phyloP scores from a whole-genome alignment of 2,888 invertebrate species.

The Frankliniella intonsa region DNA sequence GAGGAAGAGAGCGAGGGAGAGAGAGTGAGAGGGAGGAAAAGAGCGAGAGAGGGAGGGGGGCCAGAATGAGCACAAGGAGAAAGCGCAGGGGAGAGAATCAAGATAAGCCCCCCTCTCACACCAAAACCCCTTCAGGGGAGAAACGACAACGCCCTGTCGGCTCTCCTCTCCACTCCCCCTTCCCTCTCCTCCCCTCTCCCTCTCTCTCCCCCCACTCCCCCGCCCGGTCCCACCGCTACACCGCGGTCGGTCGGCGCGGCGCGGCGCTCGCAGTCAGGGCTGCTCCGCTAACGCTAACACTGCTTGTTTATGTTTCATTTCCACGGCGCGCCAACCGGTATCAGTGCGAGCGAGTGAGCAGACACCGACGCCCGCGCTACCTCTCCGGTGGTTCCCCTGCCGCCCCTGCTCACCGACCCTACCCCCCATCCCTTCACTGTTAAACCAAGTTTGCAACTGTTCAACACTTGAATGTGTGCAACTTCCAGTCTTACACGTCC shows the following conservation, averaged over 20 bases:
- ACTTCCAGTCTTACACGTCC: no score
- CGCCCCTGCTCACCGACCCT: not conserved
- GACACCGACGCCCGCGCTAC: no score
- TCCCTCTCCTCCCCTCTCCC: not conserved
- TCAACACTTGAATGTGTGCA: no score
- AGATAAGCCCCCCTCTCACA: no score
- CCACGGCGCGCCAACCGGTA: not conserved
- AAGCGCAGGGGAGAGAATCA: no score
- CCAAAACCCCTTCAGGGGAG: not conserved
- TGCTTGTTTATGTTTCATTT: not conserved
- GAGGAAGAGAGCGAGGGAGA: slow-evolving; percentile 18
- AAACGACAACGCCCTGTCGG: not conserved
- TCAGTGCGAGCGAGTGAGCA: no score
- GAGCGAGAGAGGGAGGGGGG: slow-evolving; percentile 27
- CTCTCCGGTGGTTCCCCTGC: no score
- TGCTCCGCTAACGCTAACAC: not conserved
- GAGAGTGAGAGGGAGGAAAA: slow-evolving; percentile 30
- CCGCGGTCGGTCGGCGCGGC: no score
- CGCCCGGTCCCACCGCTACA: no score
- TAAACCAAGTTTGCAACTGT: no score
- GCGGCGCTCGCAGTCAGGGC: no score
- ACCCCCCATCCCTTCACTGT: not conserved
- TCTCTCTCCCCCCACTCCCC: not conserved
- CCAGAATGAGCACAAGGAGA: not conserved
- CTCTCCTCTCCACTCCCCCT: not conserved